Conservation (phyloP, 2,113 vertebrate species). For the Gymnobelideus leadbeateri region DNA sequence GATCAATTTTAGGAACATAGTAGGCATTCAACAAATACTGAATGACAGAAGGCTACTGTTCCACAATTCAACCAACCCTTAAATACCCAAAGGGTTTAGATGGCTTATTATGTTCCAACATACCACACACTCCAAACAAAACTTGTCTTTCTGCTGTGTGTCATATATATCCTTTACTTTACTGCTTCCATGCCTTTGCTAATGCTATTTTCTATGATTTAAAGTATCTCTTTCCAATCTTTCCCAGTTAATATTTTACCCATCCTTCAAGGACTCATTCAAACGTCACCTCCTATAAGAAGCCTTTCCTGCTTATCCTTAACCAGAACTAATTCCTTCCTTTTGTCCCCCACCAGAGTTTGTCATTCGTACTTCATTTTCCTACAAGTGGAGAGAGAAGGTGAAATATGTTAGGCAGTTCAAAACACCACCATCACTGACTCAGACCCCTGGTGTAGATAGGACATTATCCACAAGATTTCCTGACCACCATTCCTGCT, state of each 20-base stretch:
- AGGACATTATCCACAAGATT: not conserved
- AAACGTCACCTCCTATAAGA: not conserved
- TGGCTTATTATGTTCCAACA: not conserved
- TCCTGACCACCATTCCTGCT: not conserved
- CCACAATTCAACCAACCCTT: not conserved
- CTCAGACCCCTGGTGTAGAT: not conserved
- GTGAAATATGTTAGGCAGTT: not conserved
- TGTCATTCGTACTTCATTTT: not conserved
- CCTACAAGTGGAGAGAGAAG: not conserved
- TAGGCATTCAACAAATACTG: not conserved
- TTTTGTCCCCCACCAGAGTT: not conserved
- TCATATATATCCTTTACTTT: not conserved
- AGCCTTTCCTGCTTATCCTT: not conserved
- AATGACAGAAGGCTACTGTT: not conserved
- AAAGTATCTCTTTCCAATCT: not conserved
- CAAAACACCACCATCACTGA: not conserved
- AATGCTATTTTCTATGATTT: not conserved
- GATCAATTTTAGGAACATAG: not conserved
- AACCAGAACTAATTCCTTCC: not conserved
- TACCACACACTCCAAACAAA: not conserved
- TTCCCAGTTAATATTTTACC: not conserved
- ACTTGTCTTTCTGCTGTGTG: not conserved
- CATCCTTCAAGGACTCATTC: too few species aligned
- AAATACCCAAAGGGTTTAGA: not conserved
- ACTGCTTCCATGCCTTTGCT: not conserved